These are phyloP conservation scores for Fundulus diaphanus DNA, from an alignment of 2,797 vertebrate species.

Conservation along the genomic window DNA sequence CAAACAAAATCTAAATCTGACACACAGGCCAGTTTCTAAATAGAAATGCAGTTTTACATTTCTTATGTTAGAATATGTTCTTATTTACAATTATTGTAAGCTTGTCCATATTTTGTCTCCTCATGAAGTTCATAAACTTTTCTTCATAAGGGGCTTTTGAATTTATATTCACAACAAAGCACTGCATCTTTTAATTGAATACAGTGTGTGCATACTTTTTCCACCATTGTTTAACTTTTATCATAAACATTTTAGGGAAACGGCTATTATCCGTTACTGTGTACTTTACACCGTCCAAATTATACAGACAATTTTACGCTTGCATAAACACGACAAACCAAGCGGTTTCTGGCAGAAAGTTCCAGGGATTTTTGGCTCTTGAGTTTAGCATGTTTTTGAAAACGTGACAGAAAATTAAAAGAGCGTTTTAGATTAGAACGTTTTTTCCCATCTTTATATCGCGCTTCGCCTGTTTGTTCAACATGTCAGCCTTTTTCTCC, in stretches of 20 bases:
- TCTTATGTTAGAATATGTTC: not conserved
- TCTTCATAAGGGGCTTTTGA: not conserved
- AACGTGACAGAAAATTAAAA: slow-evolving; percentile 5
- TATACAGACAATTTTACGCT: slow-evolving; percentile 6
- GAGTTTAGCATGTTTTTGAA: not conserved
- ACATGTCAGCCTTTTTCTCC: slow-evolving; percentile 3
- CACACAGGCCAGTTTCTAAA: not conserved
- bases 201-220: slow-evolving; percentile 2
- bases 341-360: slow-evolving; percentile 10
- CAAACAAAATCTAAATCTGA: not conserved
- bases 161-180: not conserved
- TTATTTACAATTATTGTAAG: not conserved
- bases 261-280: not conserved
- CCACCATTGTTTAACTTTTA: slow-evolving; percentile 2
- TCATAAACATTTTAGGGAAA: slow-evolving; percentile 18
- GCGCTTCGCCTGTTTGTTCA: slow-evolving; percentile 1
- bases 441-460: not conserved
- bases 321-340: not conserved
- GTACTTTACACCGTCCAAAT: slow-evolving; percentile 11
- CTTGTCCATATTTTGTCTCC: not conserved
- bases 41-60: not conserved
- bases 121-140: not conserved
- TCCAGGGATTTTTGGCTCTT: not conserved
- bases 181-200: not conserved
- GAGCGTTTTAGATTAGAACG: not conserved